Percentiles rank a stretch among this genome's conserved stretches.
Conservation (phyloP, 1,140 invertebrate species). For the Gryllus bimaculatus region DNA sequence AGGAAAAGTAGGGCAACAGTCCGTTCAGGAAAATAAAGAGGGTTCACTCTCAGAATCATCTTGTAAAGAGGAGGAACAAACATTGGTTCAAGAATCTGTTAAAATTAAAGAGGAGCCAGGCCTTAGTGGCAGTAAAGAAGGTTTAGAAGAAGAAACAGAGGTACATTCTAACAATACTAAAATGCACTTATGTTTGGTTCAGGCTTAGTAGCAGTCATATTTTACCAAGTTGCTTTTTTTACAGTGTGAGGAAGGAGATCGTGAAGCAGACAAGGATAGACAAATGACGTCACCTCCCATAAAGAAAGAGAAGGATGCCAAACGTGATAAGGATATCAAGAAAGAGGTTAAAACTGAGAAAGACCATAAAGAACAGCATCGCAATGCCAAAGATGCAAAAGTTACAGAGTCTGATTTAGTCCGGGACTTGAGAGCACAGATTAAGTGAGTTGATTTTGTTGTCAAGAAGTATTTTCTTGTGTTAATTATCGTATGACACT, state of each 20-base stretch:
- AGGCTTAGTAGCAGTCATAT: background rate
- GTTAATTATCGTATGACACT: too few relatives aligned
- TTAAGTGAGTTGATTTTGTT: conserved; percentile 59
- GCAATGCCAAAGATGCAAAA: conserved; percentile 39
- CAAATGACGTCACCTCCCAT: conserved; percentile 38
- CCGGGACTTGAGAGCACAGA: conserved; percentile 78
- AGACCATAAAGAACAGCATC: conserved; percentile 34
- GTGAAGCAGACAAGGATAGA: conserved; percentile 35
- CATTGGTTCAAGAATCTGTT: background rate
- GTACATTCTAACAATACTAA: background rate
- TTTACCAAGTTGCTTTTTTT: background rate
- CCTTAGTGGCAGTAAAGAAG: conserved; percentile 12
- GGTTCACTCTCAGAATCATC: conserved; percentile 43
- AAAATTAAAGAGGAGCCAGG: conserved; percentile 34
- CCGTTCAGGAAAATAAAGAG: conserved; percentile 44
- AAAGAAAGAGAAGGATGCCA: conserved; percentile 49
- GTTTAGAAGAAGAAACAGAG: conserved; percentile 16
- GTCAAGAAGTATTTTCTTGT: too few relatives aligned
- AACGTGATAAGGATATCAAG: conserved; percentile 49
- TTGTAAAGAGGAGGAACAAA: conserved; percentile 18
- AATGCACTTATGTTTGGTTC: background rate
- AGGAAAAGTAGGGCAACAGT: conserved; percentile 47
- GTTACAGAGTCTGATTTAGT: conserved; percentile 51
- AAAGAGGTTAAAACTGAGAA: conserved; percentile 52
- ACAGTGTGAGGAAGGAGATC: conserved; percentile 32